Evolutionary conservation across 2,888 invertebrate genomes (phyloP).

Genomic region (Temnothorax rugatulus): DNA sequence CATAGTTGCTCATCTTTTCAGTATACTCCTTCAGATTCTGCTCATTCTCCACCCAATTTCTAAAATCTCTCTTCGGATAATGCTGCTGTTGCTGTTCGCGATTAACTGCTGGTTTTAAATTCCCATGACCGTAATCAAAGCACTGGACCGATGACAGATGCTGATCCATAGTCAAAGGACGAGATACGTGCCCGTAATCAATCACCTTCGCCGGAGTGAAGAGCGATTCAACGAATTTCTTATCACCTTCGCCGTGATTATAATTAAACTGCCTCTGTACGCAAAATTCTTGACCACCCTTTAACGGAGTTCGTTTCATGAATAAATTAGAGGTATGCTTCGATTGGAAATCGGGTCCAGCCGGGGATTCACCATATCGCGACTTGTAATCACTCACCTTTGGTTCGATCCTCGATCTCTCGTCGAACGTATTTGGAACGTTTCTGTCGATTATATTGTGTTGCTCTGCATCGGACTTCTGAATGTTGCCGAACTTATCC

Average conservation of each 20-base stretch:
- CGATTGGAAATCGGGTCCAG: slow-evolving; percentile 39
- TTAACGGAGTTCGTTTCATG: slow-evolving; percentile 55
- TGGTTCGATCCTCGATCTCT: slow-evolving; percentile 56
- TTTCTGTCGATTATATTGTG: background rate
- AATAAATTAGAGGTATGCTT: slow-evolving; percentile 50
- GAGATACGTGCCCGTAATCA: slow-evolving; percentile 81
- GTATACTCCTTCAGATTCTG: slow-evolving; percentile 82
- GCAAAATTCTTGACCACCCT: slow-evolving; percentile 78
- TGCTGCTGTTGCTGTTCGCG: slow-evolving; percentile 72
- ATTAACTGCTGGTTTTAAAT: slow-evolving; percentile 77
- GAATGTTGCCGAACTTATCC: background rate
- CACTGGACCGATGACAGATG: slow-evolving; percentile 76
- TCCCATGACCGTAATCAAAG: slow-evolving; percentile 84
- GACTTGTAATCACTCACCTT: slow-evolving; percentile 43
- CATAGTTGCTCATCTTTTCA: slow-evolving; percentile 79
- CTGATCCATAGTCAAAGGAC: slow-evolving; percentile 69
- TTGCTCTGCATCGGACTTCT: background rate
- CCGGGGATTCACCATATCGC: slow-evolving; percentile 47
- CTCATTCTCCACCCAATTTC: slow-evolving; percentile 83
- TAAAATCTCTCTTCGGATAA: slow-evolving; percentile 78
- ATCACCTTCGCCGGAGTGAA: slow-evolving; percentile 80
- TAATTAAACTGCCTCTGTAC: slow-evolving; percentile 84
- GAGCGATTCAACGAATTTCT: slow-evolving; percentile 72
- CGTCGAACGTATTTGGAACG: slow-evolving; percentile 35
- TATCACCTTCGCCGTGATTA: slow-evolving; percentile 81